These are phyloP conservation scores for Passerculus sandwichensis DNA, from an alignment of 2,797 vertebrate species.

Conservation along the genomic window DNA sequence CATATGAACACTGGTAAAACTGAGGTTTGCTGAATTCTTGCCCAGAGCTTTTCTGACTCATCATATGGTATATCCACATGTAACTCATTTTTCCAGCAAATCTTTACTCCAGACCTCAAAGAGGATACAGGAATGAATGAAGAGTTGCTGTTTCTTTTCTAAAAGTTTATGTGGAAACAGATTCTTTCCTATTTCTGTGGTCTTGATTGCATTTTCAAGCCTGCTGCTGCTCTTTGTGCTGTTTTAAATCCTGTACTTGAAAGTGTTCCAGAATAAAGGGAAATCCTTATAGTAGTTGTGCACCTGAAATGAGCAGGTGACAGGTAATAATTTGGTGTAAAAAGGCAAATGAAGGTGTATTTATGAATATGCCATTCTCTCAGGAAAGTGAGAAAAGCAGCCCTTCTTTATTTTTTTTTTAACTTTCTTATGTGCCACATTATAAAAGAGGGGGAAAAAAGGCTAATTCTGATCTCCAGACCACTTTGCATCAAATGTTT, in stretches of 20 bases:
- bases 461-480: neutral
- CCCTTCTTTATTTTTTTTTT: neutral
- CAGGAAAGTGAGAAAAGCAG: neutral
- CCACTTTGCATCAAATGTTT: neutral
- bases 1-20: constrained; percentile 10
- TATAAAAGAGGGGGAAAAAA: neutral
- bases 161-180: constrained; percentile 15
- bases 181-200: constrained; percentile 1
- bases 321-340: constrained; percentile 5
- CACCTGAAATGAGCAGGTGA: neutral
- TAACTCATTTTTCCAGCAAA: constrained; percentile 40
- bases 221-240: neutral
- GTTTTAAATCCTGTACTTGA: neutral
- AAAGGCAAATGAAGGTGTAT: neutral
- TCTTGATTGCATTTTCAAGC: neutral
- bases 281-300: neutral
- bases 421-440: neutral
- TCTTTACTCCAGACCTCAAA: constrained; percentile 44
- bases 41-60: constrained; percentile 48
- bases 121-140: constrained; percentile 15
- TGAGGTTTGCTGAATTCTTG: constrained; percentile 48
- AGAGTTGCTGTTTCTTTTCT: constrained; percentile 21
- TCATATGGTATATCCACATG: constrained; percentile 47
- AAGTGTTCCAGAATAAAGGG: neutral
- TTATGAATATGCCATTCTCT: neutral